phyloP scores from a whole-genome alignment of 1,140 invertebrate genomes.

The Leguminivora glycinivorella region DNA sequence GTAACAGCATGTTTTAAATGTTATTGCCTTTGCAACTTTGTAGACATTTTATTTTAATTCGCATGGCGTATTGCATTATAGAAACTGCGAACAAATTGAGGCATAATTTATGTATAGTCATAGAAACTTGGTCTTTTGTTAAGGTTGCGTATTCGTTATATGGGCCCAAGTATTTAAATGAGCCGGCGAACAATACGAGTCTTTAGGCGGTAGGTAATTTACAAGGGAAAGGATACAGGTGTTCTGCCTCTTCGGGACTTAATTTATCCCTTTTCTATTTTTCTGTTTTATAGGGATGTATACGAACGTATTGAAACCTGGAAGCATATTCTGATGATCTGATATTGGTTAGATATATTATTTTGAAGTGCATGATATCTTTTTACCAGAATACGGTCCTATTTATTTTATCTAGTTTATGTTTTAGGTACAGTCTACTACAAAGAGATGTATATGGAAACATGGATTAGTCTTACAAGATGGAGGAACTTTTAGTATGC shows the following conservation, averaged over 20 bases:
- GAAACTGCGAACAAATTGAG: conserved; percentile 15
- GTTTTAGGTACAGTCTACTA: too few species aligned
- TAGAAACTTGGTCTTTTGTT: conserved; percentile 19
- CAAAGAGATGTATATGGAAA: too few species aligned
- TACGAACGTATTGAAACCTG: too few species aligned
- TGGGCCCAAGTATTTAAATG: conserved; percentile 18
- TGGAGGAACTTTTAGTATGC: too few species aligned
- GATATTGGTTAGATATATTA: too few species aligned
- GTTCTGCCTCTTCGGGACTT: neutral
- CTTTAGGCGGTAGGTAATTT: conserved; percentile 21
- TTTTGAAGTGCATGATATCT: too few species aligned
- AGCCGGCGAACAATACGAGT: conserved; percentile 2
- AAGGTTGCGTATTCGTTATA: conserved; percentile 2
- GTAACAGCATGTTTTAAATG: neutral
- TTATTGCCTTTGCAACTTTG: neutral
- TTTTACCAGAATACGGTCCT: too few species aligned
- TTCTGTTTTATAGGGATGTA: neutral
- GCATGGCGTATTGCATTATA: neutral
- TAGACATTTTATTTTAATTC: neutral
- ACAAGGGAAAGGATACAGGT: conserved; percentile 25
- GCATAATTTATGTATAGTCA: conserved; percentile 21
- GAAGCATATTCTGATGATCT: too few species aligned
- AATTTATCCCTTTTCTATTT: conserved; percentile 5
- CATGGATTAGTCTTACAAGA: too few species aligned
- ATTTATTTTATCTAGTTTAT: too few species aligned